phyloP scores from a whole-genome alignment of 2,797 vertebrate species.

The Otus scops region DNA sequence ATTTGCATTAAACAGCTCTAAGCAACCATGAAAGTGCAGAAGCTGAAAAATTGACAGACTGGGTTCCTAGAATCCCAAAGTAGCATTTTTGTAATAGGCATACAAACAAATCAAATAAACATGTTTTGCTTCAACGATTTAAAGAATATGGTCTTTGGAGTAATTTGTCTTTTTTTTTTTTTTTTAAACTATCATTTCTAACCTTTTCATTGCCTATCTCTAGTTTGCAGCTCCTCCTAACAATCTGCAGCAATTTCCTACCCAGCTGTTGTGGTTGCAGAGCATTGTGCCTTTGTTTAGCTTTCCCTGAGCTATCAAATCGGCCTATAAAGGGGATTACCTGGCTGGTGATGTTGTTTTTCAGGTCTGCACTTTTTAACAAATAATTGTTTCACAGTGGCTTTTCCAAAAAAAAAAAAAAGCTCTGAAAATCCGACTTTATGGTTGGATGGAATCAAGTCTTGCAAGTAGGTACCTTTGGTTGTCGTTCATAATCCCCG shows the following conservation, averaged over 20 bases:
- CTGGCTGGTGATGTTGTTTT: conserved; percentile 56
- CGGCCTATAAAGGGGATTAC: conserved; percentile 71
- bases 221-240: conserved; percentile 73
- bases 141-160: conserved; percentile 81
- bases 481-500: not conserved
- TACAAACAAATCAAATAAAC: conserved; percentile 86
- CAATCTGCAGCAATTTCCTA: conserved; percentile 74
- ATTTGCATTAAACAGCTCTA: conserved; percentile 85
- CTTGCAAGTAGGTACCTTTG: not conserved
- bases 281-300: conserved; percentile 64
- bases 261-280: conserved; percentile 68
- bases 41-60: conserved; percentile 84
- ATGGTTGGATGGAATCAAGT: not conserved
- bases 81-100: conserved; percentile 83
- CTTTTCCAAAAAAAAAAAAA: not conserved
- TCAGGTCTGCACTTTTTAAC: conserved; percentile 49
- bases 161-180: conserved; percentile 71
- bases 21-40: conserved; percentile 83
- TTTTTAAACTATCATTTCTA: conserved; percentile 72
- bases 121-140: conserved; percentile 83
- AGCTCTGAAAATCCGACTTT: not conserved
- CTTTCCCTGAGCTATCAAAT: conserved; percentile 64
- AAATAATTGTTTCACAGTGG: conserved; percentile 16
- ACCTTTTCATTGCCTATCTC: conserved; percentile 77
- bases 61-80: conserved; percentile 83